Percentiles rank a stretch among this genome's conserved stretches.
Conservation (phyloP, 2,113 vertebrate genomes). For the Camarhynchus parvulus region DNA sequence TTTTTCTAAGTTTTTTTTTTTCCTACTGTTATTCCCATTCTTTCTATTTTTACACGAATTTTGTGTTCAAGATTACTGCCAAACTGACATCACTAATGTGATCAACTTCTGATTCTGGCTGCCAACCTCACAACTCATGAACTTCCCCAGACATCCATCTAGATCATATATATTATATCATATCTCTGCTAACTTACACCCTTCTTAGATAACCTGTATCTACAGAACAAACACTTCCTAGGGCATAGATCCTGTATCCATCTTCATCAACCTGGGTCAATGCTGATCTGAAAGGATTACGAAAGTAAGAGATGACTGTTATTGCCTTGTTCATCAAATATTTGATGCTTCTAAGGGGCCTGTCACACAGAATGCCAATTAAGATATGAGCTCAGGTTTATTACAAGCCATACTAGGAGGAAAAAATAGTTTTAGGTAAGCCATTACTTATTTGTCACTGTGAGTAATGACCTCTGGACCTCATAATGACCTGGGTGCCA, state of each 20-base stretch:
- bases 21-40: not conserved
- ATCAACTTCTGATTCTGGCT: not conserved
- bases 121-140: not conserved
- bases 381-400: slow-evolving; percentile 3
- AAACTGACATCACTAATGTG: not conserved
- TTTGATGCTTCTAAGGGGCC: slow-evolving; percentile 37
- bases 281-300: slow-evolving; percentile 45
- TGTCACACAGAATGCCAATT: slow-evolving; percentile 44
- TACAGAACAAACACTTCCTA: slow-evolving; percentile 7
- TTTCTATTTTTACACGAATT: not conserved
- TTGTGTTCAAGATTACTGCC: not conserved
- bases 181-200: not conserved
- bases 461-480: slow-evolving; percentile 3
- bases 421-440: not conserved
- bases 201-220: not conserved
- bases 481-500: not conserved
- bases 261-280: slow-evolving; percentile 51
- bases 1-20: not conserved
- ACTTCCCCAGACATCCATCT: not conserved
- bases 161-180: not conserved
- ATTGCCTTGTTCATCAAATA: slow-evolving; percentile 58
- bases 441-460: not conserved
- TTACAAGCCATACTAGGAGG: not conserved
- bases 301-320: slow-evolving; percentile 8
- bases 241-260: slow-evolving; percentile 31